Evolutionary conservation across 1,140 invertebrate species (phyloP).

Genomic region (Drosophila navojoa): DNA sequence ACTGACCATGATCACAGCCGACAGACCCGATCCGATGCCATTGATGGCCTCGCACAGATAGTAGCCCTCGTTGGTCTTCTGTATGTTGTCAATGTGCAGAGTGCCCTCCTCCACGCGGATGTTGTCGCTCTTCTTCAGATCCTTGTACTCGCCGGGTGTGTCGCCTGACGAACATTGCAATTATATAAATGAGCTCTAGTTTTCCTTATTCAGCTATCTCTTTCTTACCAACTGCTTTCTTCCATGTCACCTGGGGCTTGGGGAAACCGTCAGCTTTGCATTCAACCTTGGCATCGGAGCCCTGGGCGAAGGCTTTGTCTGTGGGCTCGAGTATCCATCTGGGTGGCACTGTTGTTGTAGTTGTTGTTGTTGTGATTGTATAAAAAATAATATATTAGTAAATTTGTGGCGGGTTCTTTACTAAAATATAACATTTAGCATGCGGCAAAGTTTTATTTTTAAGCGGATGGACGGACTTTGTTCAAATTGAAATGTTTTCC

Average conservation of each 20-base stretch:
- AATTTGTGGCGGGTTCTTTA: slow-evolving; percentile 15
- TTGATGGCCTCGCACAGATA: slow-evolving; percentile 98
- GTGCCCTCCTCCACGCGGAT: slow-evolving; percentile 96
- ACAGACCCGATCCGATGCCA: slow-evolving; percentile 96
- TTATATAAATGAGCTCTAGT: neutral
- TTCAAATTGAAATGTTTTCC: slow-evolving; percentile 54
- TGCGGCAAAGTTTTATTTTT: slow-evolving; percentile 44
- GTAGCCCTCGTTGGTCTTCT: slow-evolving; percentile 96
- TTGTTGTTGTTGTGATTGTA: slow-evolving; percentile 8
- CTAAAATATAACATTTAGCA: slow-evolving; percentile 40
- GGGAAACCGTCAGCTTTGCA: slow-evolving; percentile 98
- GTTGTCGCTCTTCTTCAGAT: slow-evolving; percentile 94
- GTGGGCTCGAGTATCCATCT: slow-evolving; percentile 98
- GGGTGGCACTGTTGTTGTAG: slow-evolving; percentile 91
- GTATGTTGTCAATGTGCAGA: slow-evolving; percentile 93
- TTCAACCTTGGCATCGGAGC: slow-evolving; percentile 95
- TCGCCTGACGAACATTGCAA: slow-evolving; percentile 86
- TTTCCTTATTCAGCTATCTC: neutral
- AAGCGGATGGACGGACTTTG: neutral
- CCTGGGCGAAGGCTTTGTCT: slow-evolving; percentile 97
- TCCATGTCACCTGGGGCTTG: slow-evolving; percentile 96
- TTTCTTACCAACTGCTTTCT: slow-evolving; percentile 93
- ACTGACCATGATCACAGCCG: slow-evolving; percentile 95
- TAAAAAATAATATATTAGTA: slow-evolving; percentile 68
- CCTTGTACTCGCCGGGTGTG: slow-evolving; percentile 95